A percentile compares a stretch with the other conserved stretches of the same genome.
These are phyloP conservation scores for Lates calcarifer DNA, from an alignment of 2,113 vertebrate genomes.

Conservation along the genomic window DNA sequence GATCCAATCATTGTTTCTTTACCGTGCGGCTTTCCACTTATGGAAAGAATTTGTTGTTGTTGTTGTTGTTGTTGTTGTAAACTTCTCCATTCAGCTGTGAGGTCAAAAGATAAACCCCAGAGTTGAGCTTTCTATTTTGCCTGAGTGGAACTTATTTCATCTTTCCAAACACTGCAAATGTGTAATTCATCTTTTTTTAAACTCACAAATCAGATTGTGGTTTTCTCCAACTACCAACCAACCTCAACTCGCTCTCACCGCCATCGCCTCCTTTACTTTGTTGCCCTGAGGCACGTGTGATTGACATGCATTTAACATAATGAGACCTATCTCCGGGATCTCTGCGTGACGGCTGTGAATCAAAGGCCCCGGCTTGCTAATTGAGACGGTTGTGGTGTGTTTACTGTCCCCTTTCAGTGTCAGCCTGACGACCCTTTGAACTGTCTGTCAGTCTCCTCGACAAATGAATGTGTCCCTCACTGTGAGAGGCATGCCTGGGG, in stretches of 20 bases:
- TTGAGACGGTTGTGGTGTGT: constrained; percentile 79
- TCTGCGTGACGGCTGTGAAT: constrained; percentile 56
- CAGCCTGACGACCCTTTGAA: constrained; percentile 82
- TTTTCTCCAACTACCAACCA: background rate
- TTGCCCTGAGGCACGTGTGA: constrained; percentile 48
- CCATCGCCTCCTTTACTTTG: background rate
- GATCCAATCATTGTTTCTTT: constrained; percentile 75
- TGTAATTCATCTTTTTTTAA: constrained; percentile 3
- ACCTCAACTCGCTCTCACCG: background rate
- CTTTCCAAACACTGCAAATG: background rate
- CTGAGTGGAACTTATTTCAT: constrained; percentile 34
- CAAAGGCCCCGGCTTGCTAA: constrained; percentile 70
- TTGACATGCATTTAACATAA: constrained; percentile 78
- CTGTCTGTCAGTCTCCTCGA: constrained; percentile 76
- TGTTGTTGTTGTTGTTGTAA: constrained; percentile 58
- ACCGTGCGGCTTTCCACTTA: constrained; percentile 23
- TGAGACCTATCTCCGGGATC: constrained; percentile 65
- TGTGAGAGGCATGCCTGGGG: constrained; percentile 70
- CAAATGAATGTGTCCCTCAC: constrained; percentile 80
- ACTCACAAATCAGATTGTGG: background rate
- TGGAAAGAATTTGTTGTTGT: constrained; percentile 52
- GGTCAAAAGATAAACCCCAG: constrained; percentile 20
- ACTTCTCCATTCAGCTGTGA: constrained; percentile 43
- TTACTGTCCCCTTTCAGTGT: constrained; percentile 75
- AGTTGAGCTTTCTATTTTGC: constrained; percentile 23